Base-by-base conservation (phyloP, 1,140 invertebrate genomes). In the Calephelis virginiensis region DNA sequence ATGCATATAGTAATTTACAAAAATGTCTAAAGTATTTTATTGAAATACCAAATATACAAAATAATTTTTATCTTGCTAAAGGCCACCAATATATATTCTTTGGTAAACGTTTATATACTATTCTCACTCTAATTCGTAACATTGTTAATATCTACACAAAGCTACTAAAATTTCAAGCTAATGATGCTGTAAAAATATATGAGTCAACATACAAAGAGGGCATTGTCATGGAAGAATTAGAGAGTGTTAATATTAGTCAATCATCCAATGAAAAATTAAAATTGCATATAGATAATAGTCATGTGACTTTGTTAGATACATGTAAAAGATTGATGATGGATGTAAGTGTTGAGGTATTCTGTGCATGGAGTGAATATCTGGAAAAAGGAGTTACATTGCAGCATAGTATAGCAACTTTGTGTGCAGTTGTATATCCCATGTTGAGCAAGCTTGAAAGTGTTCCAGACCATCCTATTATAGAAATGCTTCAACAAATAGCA, bases 301-400 rank as follows among this genome's bases (percentile, higher is more conserved):
- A 89, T 64, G 38, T 56, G 43, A 64, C 72, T 8, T 66, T 91
- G 67, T 38, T 90, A 56, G 85, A 89, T 64, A 76, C 71, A 61
- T 84, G 74, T 63, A 77, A 83, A 66, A 71, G 69, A 50, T 67
- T 88, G 13, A 73, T 90, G 12, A 90, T 89, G 83, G 78, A 76
- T 67, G 74, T 91, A 0, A 91, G 81, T 73, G 76, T 91, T 63
- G 82, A 91, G 61, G 78, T 89, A 71, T 91, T 85, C 71, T 91
- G 89, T 78, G 78, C 86, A 13, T 91, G 89, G 89, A 88, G 83
- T 77, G 89, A 91, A 68, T 89, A 80, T 85, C 80, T 83, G 72
- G 79, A 85, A 37, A 73, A 77, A 66, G 79, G 77, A 10, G 76
- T 76, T 74, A 86, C 62, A 45, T 83, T 88, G 81, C 89, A 91